Conservation (phyloP, 1,140 invertebrate species). For the Drosophila jambulina region DNA sequence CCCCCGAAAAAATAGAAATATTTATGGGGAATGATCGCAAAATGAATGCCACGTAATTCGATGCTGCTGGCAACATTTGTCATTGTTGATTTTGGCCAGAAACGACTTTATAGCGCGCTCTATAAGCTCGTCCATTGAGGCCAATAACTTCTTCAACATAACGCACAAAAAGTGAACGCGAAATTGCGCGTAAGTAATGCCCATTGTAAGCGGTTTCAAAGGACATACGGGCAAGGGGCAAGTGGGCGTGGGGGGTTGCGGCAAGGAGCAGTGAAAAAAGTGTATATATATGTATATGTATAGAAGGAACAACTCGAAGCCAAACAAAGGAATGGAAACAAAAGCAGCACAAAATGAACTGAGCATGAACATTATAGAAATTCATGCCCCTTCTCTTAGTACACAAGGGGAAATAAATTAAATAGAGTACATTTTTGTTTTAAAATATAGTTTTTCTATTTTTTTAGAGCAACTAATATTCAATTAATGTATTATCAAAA, state of each 20-base stretch:
- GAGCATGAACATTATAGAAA: conserved; percentile 54
- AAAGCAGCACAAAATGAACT: conserved; percentile 57
- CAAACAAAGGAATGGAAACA: conserved; percentile 59
- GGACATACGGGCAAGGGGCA: conserved; percentile 8
- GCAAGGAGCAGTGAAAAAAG: conserved; percentile 12
- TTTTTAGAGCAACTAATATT: not conserved
- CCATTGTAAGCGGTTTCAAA: conserved; percentile 48
- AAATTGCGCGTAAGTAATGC: conserved; percentile 80
- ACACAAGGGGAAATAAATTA: conserved; percentile 6
- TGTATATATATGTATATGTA: conserved; percentile 8
- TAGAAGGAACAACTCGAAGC: conserved; percentile 25
- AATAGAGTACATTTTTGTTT: not conserved
- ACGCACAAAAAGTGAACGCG: conserved; percentile 70
- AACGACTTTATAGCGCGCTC: conserved; percentile 54
- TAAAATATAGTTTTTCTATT: not conserved
- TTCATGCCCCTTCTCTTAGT: conserved; percentile 6
- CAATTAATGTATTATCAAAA: not conserved
- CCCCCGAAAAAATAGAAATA: conserved; percentile 54
- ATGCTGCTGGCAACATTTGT: conserved; percentile 67
- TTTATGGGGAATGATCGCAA: conserved; percentile 65
- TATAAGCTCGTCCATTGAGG: conserved; percentile 37
- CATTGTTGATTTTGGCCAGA: conserved; percentile 72
- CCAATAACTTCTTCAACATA: conserved; percentile 62
- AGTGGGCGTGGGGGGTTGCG: not conserved
- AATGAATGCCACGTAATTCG: conserved; percentile 76